Conservation (phyloP, 2,888 invertebrate species). For the Bombylius major region DNA sequence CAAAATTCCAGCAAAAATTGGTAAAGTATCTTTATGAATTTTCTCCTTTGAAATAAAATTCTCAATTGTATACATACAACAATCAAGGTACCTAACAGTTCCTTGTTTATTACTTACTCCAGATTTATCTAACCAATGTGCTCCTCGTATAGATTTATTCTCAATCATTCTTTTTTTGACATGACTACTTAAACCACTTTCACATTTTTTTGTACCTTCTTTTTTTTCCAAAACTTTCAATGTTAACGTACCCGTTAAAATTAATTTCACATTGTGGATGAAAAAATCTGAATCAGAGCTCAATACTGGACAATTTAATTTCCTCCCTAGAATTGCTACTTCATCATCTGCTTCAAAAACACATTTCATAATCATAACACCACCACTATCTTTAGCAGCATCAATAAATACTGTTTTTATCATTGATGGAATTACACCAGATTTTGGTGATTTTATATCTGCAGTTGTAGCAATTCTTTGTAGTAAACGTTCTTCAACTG, state of each 20-base stretch:
- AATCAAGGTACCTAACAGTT: too few relatives aligned
- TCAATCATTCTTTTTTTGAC: too few relatives aligned
- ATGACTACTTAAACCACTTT: too few relatives aligned
- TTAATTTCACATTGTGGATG: conserved; percentile 70
- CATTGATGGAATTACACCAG: conserved; percentile 59
- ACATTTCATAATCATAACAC: conserved; percentile 59
- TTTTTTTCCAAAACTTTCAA: conserved; percentile 31
- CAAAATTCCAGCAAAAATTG: too few relatives aligned
- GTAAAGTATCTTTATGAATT: too few relatives aligned
- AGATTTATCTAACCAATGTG: too few relatives aligned
- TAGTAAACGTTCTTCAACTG: conserved; percentile 45
- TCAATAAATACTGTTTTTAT: conserved; percentile 62
- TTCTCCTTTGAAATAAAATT: too few relatives aligned
- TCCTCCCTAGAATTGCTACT: conserved; percentile 67
- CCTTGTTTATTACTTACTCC: too few relatives aligned
- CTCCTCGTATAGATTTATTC: too few relatives aligned
- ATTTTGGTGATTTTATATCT: conserved; percentile 44
- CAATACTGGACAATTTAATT: conserved; percentile 70
- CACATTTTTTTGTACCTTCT: conserved; percentile 11
- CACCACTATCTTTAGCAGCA: conserved; percentile 48
- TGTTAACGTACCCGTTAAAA: conserved; percentile 60
- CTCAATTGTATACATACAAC: too few relatives aligned
- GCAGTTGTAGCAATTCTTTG: conserved; percentile 47
- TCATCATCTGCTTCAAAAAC: conserved; percentile 85
- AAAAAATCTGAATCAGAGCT: conserved; percentile 93